Evolutionary conservation across 2,888 invertebrate species (phyloP).

Genomic region (Pristionchus fissidentatus): DNA sequence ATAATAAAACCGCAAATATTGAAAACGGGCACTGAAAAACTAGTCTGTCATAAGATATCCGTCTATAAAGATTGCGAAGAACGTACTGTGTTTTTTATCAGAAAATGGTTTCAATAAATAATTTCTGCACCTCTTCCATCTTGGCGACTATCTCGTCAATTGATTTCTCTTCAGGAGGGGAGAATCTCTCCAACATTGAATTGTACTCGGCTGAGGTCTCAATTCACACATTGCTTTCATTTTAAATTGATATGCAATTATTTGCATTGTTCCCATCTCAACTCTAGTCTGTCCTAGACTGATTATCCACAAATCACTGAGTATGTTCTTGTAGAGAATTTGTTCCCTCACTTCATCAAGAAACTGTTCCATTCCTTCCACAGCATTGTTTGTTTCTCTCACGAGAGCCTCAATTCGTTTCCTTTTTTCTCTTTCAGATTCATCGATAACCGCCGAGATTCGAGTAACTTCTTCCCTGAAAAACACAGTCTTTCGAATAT

Average conservation of each 20-base stretch:
- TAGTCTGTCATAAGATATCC: too few species aligned
- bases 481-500: too few species aligned
- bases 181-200: slow-evolving; percentile 49
- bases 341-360: slow-evolving; percentile 5
- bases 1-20: too few species aligned
- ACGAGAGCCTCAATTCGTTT: not conserved
- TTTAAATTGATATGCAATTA: not conserved
- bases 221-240: not conserved
- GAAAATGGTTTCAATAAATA: too few species aligned
- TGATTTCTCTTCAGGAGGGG: slow-evolving; percentile 48
- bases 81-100: too few species aligned
- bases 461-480: slow-evolving; percentile 29
- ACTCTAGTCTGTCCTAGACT: too few species aligned
- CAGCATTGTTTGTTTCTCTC: slow-evolving; percentile 11
- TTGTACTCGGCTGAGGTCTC: slow-evolving; percentile 47
- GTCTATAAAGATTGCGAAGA: too few species aligned
- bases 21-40: too few species aligned
- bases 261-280: not conserved
- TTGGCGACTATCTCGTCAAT: slow-evolving; percentile 49
- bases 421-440: slow-evolving; percentile 5
- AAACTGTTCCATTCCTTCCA: not conserved
- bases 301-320: too few species aligned
- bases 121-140: slow-evolving; percentile 36
- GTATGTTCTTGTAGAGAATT: too few species aligned
- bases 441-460: slow-evolving; percentile 15